Evolutionary conservation across 2,888 invertebrate species (phyloP).

Genomic region (Apantesis nais): DNA sequence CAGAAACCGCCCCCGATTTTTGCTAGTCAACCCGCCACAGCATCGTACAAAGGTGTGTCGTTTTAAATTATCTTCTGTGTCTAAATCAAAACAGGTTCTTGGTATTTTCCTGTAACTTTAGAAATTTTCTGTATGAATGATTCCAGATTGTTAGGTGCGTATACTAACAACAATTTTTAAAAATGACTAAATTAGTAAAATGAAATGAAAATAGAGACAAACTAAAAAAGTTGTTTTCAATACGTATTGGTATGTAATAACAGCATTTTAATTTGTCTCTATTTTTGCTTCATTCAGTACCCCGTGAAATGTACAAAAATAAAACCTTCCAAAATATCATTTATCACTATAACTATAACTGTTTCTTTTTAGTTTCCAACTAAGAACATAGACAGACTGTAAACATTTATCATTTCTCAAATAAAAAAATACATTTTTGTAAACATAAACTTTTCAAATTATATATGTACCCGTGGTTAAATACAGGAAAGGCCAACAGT

Average conservation of each 20-base stretch:
- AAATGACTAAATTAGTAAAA: neutral
- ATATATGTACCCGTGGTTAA: no score
- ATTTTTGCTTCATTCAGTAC: neutral
- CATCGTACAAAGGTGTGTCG: conserved; percentile 87
- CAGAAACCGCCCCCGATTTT: conserved; percentile 91
- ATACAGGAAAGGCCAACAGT: no score
- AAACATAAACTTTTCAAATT: no score
- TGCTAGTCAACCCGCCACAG: conserved; percentile 92
- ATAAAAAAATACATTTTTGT: no score
- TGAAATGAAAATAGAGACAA: no score
- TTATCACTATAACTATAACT: no score
- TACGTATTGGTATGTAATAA: neutral
- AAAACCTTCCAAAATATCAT: conserved; percentile 6
- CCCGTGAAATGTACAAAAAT: conserved; percentile 1
- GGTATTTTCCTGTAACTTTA: neutral
- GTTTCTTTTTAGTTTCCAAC: no score
- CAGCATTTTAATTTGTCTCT: neutral
- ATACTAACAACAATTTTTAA: neutral
- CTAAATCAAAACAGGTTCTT: neutral
- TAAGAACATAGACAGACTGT: no score
- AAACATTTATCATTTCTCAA: no score
- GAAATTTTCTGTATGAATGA: no score
- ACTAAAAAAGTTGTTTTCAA: no score
- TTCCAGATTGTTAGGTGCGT: neutral
- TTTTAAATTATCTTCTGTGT: neutral